Percentiles rank a stretch among this genome's conserved stretches.
phyloP scores from a whole-genome alignment of 2,888 invertebrate genomes.

The Athrips mouffetella region DNA sequence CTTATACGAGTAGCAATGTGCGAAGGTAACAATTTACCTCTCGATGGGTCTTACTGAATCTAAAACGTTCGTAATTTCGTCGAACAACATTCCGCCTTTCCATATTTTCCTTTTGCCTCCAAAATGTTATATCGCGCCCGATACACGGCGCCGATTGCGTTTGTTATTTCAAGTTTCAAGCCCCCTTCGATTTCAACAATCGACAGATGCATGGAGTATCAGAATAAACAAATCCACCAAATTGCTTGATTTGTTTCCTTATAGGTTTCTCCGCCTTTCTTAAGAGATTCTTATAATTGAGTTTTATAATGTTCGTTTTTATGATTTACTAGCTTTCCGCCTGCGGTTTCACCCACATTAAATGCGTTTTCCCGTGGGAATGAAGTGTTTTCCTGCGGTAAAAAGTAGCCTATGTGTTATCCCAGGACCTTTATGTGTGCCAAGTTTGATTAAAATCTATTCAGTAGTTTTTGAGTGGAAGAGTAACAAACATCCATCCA shows the following conservation, averaged over 20 bases:
- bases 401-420: too few relatives aligned
- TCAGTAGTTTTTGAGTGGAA: too few relatives aligned
- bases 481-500: too few relatives aligned
- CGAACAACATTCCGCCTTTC: conserved; percentile 74
- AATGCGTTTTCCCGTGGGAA: too few relatives aligned
- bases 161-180: conserved; percentile 71
- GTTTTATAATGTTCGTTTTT: not conserved
- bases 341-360: too few relatives aligned
- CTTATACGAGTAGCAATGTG: conserved; percentile 70
- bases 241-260: conserved; percentile 6
- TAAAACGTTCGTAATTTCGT: conserved; percentile 76
- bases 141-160: conserved; percentile 71
- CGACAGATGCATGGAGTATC: conserved; percentile 63
- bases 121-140: conserved; percentile 67
- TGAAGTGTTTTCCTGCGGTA: too few relatives aligned
- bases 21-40: conserved; percentile 73
- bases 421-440: too few relatives aligned
- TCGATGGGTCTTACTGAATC: conserved; percentile 71
- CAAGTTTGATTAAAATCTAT: too few relatives aligned
- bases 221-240: conserved; percentile 53
- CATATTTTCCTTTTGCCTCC: conserved; percentile 72
- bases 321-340: not conserved
- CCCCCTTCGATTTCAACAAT: conserved; percentile 65
- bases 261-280: not conserved
- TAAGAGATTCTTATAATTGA: not conserved